Conservation (phyloP, 1,140 invertebrate species). For the Uloborus diversus region DNA sequence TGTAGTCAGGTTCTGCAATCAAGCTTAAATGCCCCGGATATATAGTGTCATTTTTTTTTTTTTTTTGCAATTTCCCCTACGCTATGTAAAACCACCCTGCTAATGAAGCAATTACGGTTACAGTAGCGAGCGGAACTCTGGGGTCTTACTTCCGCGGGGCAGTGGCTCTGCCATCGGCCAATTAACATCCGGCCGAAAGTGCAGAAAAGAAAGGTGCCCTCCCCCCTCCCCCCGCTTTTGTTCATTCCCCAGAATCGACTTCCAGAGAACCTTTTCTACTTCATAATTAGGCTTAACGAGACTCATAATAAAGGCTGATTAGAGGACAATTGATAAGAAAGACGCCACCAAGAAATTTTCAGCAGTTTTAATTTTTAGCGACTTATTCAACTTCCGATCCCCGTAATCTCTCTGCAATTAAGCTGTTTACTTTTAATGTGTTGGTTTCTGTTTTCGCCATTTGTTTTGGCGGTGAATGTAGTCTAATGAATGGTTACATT, state of each 20-base stretch:
- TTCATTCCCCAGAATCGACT: conserved; percentile 29
- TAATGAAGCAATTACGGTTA: conserved; percentile 53
- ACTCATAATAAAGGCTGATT: conserved; percentile 50
- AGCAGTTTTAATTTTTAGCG: too few species aligned
- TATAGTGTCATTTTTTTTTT: too few species aligned
- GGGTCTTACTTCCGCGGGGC: conserved; percentile 27
- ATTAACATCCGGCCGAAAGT: conserved; percentile 54
- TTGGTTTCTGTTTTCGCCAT: too few species aligned
- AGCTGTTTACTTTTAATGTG: too few species aligned
- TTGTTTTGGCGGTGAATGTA: too few species aligned
- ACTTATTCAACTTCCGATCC: too few species aligned
- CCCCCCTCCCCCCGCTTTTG: neutral
- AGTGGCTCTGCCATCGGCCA: conserved; percentile 29
- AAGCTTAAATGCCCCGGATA: too few species aligned
- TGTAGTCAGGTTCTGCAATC: too few species aligned
- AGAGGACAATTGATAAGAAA: conserved; percentile 42
- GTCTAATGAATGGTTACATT: too few species aligned
- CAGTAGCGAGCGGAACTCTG: conserved; percentile 42
- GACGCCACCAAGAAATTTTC: too few species aligned
- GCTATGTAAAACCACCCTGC: conserved; percentile 34
- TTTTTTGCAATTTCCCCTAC: too few species aligned
- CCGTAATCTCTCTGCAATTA: too few species aligned
- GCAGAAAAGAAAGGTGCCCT: neutral
- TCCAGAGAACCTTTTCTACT: conserved; percentile 29
- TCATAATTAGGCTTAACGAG: conserved; percentile 54